Evolutionary conservation across 2,797 vertebrate genomes (phyloP).

Genomic region (Halcyon chelicuti): DNA sequence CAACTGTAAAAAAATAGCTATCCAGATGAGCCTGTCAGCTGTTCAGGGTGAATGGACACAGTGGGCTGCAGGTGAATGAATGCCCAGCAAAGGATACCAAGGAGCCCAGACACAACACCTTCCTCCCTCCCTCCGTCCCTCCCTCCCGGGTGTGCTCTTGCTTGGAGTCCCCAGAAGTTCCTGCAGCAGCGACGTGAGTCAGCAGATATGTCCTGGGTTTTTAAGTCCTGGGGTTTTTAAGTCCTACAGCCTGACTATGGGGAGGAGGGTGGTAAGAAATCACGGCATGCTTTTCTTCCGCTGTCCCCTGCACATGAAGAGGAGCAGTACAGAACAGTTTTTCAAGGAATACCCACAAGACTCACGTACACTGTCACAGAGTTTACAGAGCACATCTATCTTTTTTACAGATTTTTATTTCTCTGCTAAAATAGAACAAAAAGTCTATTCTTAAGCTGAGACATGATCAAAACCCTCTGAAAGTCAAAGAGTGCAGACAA

Average conservation of each 20-base stretch:
- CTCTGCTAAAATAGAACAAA: not conserved
- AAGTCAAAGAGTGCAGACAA: not conserved
- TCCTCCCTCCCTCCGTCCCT: not conserved
- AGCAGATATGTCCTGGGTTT: not conserved
- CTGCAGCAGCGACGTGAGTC: not conserved
- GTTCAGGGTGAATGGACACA: not conserved
- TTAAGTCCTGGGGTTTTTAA: not conserved
- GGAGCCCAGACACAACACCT: fast-evolving
- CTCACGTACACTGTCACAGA: not conserved
- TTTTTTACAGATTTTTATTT: not conserved
- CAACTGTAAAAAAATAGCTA: not conserved
- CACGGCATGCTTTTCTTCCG: not conserved
- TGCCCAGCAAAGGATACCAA: fast-evolving
- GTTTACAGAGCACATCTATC: not conserved
- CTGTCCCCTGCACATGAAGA: not conserved
- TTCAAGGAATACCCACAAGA: not conserved
- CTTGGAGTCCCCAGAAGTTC: not conserved
- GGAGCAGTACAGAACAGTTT: not conserved
- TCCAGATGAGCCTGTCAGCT: not conserved
- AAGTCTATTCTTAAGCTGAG: not conserved
- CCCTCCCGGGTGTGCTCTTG: not conserved
- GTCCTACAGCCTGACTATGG: not conserved
- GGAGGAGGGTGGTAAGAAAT: not conserved
- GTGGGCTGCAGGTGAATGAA: not conserved
- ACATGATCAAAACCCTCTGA: not conserved